Percentiles rank a stretch among this genome's conserved stretches.
These are phyloP conservation scores for Dasypolia templi DNA, from an alignment of 2,888 invertebrate species.

Conservation along the genomic window DNA sequence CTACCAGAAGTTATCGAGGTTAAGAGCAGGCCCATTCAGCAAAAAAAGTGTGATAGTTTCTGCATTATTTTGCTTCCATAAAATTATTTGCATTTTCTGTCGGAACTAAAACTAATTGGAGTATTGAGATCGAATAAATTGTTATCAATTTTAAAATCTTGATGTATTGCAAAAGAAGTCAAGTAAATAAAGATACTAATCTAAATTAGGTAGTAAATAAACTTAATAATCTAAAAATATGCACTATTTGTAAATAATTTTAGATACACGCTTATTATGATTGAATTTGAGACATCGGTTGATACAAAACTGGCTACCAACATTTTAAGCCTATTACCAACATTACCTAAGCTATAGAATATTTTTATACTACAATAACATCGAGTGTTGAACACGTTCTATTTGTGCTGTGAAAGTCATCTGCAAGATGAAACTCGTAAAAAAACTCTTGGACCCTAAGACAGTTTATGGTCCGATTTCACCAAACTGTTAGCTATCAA, in stretches of 20 bases:
- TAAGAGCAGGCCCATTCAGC: too few relatives aligned
- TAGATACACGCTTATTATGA: conserved; percentile 18
- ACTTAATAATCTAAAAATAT: conserved; percentile 25
- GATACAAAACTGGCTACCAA: conserved; percentile 18
- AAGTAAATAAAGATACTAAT: conserved; percentile 22
- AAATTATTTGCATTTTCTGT: conserved; percentile 12
- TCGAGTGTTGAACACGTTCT: background rate
- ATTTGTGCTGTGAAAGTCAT: conserved; percentile 16
- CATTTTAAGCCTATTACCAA: too few relatives aligned
- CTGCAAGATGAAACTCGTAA: background rate
- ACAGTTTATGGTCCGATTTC: too few relatives aligned
- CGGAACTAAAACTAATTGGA: conserved; percentile 17
- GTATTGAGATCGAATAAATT: conserved; percentile 47
- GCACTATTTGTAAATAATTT: conserved; percentile 25
- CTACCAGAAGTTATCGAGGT: too few relatives aligned
- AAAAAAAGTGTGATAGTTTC: conserved; percentile 41
- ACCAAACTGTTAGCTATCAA: too few relatives aligned
- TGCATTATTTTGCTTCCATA: conserved; percentile 17
- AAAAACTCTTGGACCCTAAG: conserved; percentile 1
- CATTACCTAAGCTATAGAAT: conserved; percentile 12
- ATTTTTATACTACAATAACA: conserved; percentile 12
- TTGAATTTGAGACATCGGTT: conserved; percentile 17
- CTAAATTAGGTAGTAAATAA: conserved; percentile 22
- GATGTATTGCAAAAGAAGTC: conserved; percentile 16
- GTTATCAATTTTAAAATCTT: conserved; percentile 28